Conservation (phyloP, 2,888 invertebrate species). For the Microplitis manilae region DNA sequence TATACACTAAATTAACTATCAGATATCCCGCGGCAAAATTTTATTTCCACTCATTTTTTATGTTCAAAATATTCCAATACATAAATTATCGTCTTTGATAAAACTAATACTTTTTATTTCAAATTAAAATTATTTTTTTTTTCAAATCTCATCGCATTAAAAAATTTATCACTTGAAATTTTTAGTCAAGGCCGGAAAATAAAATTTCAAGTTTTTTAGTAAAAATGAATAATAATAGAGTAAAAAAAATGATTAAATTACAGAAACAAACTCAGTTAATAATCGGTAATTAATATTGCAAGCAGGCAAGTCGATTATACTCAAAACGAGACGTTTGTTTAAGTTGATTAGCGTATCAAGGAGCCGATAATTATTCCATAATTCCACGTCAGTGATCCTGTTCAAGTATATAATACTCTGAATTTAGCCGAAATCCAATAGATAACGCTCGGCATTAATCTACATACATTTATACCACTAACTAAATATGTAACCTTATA, state of each 20-base stretch:
- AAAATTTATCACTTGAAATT: no score
- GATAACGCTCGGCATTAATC: background rate
- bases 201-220: background rate
- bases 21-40: no score
- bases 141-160: no score
- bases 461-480: background rate
- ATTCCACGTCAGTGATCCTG: background rate
- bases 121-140: no score
- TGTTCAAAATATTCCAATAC: no score
- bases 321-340: constrained; percentile 11
- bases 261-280: background rate
- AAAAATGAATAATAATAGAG: background rate
- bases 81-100: no score
- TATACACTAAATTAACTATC: no score
- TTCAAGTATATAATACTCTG: constrained; percentile 10
- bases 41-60: no score
- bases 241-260: background rate
- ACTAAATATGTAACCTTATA: background rate
- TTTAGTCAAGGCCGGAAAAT: background rate
- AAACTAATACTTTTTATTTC: no score
- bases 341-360: constrained; percentile 25
- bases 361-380: constrained; percentile 24
- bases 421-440: background rate
- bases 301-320: constrained; percentile 1
- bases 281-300: constrained; percentile 18